Conservation (phyloP, 2,113 vertebrate genomes). For the Ellobius talpinus region DNA sequence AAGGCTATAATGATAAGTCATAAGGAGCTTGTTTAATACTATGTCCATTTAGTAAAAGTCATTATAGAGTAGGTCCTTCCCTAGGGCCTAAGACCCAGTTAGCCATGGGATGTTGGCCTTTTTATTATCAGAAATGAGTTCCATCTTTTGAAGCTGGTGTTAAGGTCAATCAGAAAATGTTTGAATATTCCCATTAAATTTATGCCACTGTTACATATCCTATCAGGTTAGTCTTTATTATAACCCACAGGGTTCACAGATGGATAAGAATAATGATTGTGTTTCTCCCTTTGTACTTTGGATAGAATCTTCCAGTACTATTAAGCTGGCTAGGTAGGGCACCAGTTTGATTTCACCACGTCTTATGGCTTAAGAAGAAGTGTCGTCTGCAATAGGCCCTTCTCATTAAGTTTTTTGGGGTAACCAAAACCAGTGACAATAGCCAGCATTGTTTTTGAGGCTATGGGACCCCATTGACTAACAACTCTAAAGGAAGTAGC, state of each 20-base stretch:
- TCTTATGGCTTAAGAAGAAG: neutral
- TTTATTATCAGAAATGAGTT: neutral
- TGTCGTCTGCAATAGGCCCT: too few relatives aligned
- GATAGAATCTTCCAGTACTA: neutral
- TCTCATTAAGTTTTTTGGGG: neutral
- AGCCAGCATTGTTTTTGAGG: neutral
- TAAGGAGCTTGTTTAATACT: neutral
- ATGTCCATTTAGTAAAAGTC: neutral
- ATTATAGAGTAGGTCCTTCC: neutral
- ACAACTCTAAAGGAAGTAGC: neutral
- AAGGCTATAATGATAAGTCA: neutral
- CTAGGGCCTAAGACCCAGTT: neutral
- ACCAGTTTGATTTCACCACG: neutral
- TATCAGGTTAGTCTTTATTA: neutral
- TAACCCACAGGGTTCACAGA: too few relatives aligned
- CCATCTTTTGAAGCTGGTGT: neutral
- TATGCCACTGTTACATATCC: neutral
- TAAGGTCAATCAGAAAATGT: neutral
- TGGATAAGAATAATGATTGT: neutral
- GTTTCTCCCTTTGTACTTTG: neutral
- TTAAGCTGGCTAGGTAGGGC: neutral
- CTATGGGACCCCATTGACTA: neutral
- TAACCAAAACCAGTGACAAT: neutral
- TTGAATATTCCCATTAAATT: neutral
- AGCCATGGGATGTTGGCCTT: neutral